phyloP scores from a whole-genome alignment of 2,888 invertebrate genomes.

The Calephelis perditalis region DNA sequence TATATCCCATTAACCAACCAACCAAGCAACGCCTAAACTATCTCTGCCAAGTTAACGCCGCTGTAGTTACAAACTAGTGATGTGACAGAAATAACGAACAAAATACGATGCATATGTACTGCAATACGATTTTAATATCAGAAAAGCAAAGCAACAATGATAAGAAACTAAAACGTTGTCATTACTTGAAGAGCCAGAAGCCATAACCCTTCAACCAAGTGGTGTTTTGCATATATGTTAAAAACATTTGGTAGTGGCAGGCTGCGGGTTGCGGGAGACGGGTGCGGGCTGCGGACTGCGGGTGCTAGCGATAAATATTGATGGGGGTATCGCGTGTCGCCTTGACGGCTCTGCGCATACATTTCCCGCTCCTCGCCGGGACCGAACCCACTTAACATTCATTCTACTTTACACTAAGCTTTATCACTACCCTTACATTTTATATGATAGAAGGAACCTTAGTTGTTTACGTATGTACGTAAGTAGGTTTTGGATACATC shows the following conservation, averaged over 20 bases:
- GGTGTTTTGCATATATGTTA: neutral
- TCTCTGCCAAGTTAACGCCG: too few species aligned
- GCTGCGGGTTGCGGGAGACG: neutral
- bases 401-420: neutral
- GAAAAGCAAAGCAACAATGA: too few species aligned
- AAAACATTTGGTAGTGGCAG: neutral
- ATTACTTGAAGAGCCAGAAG: neutral
- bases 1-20: too few species aligned
- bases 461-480: too few species aligned
- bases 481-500: too few species aligned
- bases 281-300: neutral
- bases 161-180: neutral
- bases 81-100: too few species aligned
- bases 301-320: conserved; percentile 1
- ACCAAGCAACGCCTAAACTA: too few species aligned
- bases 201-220: neutral
- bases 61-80: too few species aligned
- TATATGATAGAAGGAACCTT: too few species aligned
- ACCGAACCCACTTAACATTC: neutral
- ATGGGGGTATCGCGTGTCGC: neutral
- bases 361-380: neutral
- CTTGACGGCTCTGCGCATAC: neutral
- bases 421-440: neutral
- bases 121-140: too few species aligned
- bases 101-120: too few species aligned